These are phyloP conservation scores for Lepeophtheirus nordmannii DNA, from an alignment of 2,888 invertebrate genomes.

Conservation along the genomic window DNA sequence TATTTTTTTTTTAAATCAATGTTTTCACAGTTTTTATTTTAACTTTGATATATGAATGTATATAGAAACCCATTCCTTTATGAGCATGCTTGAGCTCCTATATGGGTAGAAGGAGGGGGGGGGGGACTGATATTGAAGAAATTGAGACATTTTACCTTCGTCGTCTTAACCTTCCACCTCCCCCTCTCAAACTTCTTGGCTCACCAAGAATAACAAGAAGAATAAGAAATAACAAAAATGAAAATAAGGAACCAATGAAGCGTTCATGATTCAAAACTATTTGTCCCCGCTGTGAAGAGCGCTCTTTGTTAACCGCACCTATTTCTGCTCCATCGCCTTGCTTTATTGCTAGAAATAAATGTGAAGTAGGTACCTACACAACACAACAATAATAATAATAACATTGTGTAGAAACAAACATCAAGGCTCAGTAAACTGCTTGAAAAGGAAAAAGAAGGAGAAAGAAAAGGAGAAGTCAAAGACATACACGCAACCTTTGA, in stretches of 20 bases:
- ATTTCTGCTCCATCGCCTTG: slow-evolving; percentile 6
- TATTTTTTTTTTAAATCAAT: too few species aligned
- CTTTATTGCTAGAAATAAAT: background rate
- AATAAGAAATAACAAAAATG: background rate
- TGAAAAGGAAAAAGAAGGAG: too few species aligned
- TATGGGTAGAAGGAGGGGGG: too few species aligned
- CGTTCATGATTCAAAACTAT: slow-evolving; percentile 16
- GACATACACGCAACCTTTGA: too few species aligned
- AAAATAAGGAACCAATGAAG: slow-evolving; percentile 14
- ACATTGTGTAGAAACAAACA: slow-evolving; percentile 5
- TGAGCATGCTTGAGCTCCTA: too few species aligned
- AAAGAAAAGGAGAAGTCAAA: too few species aligned
- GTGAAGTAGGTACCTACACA: background rate
- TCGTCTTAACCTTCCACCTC: background rate
- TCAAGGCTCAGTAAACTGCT: background rate
- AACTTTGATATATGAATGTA: too few species aligned
- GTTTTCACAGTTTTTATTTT: too few species aligned
- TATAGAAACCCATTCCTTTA: too few species aligned
- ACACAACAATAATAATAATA: background rate
- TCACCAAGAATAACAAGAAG: background rate
- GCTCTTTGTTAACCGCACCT: slow-evolving; percentile 7
- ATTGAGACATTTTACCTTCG: too few species aligned
- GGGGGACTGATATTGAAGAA: too few species aligned
- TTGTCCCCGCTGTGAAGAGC: slow-evolving; percentile 18
- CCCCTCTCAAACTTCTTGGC: background rate